A percentile compares a stretch with the other conserved stretches of the same genome.
Conservation (phyloP, 2,888 invertebrate species). For the Apamea epomidion region DNA sequence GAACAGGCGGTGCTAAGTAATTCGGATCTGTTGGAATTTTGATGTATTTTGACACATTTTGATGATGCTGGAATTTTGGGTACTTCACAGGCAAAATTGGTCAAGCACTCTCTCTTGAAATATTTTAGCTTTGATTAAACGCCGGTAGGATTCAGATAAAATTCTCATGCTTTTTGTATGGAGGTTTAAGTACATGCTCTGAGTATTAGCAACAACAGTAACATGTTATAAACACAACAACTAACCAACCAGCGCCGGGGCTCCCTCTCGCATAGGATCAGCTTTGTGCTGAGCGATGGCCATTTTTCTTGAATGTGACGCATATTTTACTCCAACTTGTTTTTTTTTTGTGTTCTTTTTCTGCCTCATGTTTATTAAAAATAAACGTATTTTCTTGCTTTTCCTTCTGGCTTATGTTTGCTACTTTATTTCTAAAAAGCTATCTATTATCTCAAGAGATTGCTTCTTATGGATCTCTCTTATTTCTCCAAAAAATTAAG, state of each 20-base stretch:
- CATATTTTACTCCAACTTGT: background rate
- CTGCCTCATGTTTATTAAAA: background rate
- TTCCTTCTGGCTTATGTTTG: background rate
- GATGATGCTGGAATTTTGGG: slow-evolving; percentile 2
- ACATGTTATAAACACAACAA: background rate
- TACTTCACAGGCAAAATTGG: background rate
- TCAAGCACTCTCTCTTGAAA: background rate
- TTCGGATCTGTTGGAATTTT: slow-evolving; percentile 37
- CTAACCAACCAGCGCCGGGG: background rate
- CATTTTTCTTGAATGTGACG: background rate
- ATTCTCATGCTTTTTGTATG: background rate
- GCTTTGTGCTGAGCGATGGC: background rate
- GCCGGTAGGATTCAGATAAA: background rate
- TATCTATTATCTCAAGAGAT: background rate
- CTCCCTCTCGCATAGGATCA: background rate
- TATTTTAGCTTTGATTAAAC: background rate
- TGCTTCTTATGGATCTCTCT: too few species aligned
- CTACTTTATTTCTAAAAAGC: too few species aligned
- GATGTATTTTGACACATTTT: slow-evolving; percentile 35
- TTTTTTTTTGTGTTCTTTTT: background rate
- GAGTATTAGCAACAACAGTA: background rate
- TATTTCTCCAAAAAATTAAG: background rate
- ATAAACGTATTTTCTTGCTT: background rate
- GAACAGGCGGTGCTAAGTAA: slow-evolving; percentile 39
- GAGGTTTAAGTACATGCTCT: background rate